A percentile compares a stretch with the other conserved stretches of the same genome.
These are phyloP conservation scores for Aphelenchoides avenae DNA, from an alignment of 1,140 invertebrate species.

Conservation along the genomic window DNA sequence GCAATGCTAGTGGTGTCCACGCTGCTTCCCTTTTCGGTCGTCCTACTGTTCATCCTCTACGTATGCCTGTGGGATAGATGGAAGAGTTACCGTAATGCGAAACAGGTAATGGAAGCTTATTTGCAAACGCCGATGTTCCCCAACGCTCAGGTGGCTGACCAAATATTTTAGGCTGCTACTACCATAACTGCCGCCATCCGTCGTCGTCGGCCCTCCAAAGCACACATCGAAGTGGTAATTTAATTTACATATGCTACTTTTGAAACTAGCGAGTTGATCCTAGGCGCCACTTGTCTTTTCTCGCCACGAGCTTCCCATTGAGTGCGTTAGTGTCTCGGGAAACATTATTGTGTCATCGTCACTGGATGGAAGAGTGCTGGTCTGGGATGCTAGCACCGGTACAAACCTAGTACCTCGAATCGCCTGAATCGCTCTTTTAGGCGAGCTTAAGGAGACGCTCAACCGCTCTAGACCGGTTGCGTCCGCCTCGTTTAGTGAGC, in stretches of 20 bases:
- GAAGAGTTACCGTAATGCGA: constrained; percentile 20
- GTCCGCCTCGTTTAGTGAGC: background rate
- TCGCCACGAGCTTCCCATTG: constrained; percentile 19
- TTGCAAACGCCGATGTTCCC: background rate
- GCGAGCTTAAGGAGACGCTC: constrained; percentile 19
- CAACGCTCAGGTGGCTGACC: constrained; percentile 1
- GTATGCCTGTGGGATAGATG: constrained; percentile 47
- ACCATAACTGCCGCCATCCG: background rate
- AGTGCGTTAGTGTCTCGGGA: constrained; percentile 13
- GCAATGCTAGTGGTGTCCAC: constrained; percentile 38
- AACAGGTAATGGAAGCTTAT: background rate
- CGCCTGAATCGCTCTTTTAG: background rate
- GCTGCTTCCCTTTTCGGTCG: constrained; percentile 40
- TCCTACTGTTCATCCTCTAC: constrained; percentile 48
- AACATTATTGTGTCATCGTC: constrained; percentile 23
- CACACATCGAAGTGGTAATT: constrained; percentile 22
- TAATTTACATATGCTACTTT: background rate
- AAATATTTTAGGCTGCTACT: no score
- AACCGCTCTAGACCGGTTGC: constrained; percentile 3
- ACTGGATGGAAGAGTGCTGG: constrained; percentile 8
- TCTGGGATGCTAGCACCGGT: constrained; percentile 26
- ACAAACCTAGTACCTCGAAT: background rate
- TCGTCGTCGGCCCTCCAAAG: background rate
- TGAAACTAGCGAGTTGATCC: no score
- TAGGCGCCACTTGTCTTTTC: constrained; percentile 27